A percentile compares a stretch with the other conserved stretches of the same genome.
Conservation (phyloP, 2,113 vertebrate genomes). For the Oncorhynchus gorbuscha region DNA sequence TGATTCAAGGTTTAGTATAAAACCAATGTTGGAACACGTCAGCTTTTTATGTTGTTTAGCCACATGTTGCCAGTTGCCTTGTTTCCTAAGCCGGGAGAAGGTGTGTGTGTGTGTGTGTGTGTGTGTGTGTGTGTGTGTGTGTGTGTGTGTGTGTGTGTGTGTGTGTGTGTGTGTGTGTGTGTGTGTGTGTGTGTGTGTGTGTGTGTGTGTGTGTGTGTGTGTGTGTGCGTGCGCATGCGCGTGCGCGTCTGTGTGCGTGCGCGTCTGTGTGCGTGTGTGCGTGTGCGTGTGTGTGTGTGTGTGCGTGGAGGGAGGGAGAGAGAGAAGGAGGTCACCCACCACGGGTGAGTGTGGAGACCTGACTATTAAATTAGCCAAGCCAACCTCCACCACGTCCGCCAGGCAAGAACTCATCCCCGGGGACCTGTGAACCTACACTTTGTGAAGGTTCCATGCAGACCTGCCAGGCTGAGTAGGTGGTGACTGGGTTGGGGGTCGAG, state of each 20-base stretch:
- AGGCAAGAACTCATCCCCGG: constrained; percentile 59
- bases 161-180: background rate
- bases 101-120: background rate
- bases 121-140: no score
- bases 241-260: no score
- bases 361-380: constrained; percentile 32
- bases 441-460: constrained; percentile 66
- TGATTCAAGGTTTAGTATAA: constrained; percentile 36
- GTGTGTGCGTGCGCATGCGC: no score
- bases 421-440: constrained; percentile 77
- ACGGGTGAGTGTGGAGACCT: background rate
- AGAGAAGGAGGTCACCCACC: background rate
- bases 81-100: no score
- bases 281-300: no score
- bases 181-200: background rate
- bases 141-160: background rate
- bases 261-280: no score
- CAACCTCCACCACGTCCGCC: constrained; percentile 26
- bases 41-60: constrained; percentile 49
- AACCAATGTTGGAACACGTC: constrained; percentile 47
- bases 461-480: constrained; percentile 78
- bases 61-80: constrained; percentile 45
- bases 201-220: background rate
- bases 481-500: constrained; percentile 68
- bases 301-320: background rate